Base-by-base conservation (phyloP, 2,888 invertebrate genomes). In the Phoenoteleia sp. region DNA sequence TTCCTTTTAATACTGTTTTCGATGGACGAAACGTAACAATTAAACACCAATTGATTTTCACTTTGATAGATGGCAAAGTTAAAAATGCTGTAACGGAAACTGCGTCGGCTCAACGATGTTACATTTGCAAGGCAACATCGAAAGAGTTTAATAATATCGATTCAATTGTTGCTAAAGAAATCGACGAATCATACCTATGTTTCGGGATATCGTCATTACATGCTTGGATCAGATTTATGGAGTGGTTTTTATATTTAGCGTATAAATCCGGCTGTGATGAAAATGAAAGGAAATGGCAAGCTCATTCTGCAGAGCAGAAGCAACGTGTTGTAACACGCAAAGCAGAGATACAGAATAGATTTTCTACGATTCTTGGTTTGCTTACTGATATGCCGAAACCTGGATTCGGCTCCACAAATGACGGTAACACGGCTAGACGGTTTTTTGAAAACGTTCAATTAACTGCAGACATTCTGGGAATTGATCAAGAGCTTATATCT, bases 81-180 rank as follows among this genome's bases (percentile, higher is more conserved):
- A 17, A 11, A 17, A 84, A 87, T 75, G 72, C 76, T 33, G 60
- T 87, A 27, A 77, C 85, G 15, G 42, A 60, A 21, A 79, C 60
- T 23, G 42, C 36, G 25, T 85, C 84, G 25, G 25, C 86, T 45
- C 76, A 71, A 62, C 74, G 87, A 33, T 87, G 86, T 66, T 86
- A 86, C 42, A 19, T 87, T 45, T 87, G 87, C 47, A 64, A 72
- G 6, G 69, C 66, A 23, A 83, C 83, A 60, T 83, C 81, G 7
- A 82, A 81, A 56, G 62, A 84, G 13, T 84, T 87, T n/a, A 87
- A 86, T 36, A 54, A 84, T 62, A 58, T 86, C 13, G 80, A 87
- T 27, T 36, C 42, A 15, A 62, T 72, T 42, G 13, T 29, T 29
- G 5, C 23, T 39, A 72, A 23, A 19, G 27, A 67, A 79, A 29